Conservation (phyloP, 2,797 vertebrate species). For the Muscicapa comitata region DNA sequence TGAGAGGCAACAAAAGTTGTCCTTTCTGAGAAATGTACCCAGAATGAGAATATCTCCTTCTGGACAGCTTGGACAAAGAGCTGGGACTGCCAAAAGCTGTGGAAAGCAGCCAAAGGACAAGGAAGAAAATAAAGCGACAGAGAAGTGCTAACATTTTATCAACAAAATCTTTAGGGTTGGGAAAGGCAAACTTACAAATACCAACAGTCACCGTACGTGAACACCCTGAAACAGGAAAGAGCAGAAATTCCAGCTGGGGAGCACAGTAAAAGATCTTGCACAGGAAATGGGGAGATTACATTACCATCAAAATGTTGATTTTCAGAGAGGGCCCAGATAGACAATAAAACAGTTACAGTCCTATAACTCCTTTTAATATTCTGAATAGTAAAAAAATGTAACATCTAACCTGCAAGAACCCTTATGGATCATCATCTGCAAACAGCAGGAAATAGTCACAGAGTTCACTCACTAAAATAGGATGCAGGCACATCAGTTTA, state of each 20-base stretch:
- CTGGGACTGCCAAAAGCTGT: neutral
- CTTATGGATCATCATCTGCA: neutral
- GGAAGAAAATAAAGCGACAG: constrained; percentile 25
- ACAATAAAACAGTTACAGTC: neutral
- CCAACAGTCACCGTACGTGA: neutral
- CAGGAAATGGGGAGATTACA: neutral
- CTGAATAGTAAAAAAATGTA: neutral
- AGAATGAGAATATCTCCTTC: constrained; percentile 44
- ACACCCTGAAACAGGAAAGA: neutral
- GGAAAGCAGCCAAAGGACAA: constrained; percentile 41
- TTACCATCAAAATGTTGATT: neutral
- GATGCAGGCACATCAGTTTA: neutral
- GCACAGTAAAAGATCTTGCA: neutral
- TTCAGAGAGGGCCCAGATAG: neutral
- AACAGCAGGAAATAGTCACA: neutral
- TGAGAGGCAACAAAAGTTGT: constrained; percentile 39
- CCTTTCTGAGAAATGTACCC: constrained; percentile 34
- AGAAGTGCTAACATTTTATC: neutral
- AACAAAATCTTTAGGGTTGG: neutral
- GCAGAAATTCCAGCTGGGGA: constrained; percentile 8
- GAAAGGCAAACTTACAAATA: neutral
- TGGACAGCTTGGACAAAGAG: constrained; percentile 30
- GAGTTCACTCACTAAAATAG: rapidly evolving
- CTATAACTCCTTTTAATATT: neutral
- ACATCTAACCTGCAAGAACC: neutral